Base-by-base conservation (phyloP, 1,140 invertebrate species). In the Phortica variegata region DNA sequence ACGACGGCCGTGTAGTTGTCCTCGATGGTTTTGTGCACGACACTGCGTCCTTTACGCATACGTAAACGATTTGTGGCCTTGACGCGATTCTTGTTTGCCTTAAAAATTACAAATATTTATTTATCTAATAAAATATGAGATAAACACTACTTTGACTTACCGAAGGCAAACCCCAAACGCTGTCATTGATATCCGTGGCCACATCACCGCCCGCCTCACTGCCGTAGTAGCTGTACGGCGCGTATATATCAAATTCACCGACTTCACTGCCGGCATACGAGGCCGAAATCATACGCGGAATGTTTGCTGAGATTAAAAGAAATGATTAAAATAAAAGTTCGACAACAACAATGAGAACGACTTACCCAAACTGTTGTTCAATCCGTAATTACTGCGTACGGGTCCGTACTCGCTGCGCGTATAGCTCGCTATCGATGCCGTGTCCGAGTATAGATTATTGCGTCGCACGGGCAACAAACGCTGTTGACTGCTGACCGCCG, bases 1-100 rank as follows among this genome's bases (percentile, higher is more conserved):
- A 91, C 84, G 2, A 93, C 89, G 32, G 90, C 89, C 2, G 88
- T 88, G 65, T 93, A 93, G 77, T 91, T 91, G 61, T 91, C 89
- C 70, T 92, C 89, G 21, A 93, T 79, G 71, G 85, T 91, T 61
- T 85, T 87, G 72, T 90, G 88, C 38, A 90, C 85, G 47, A 89
- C 84, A 68, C 85, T 88, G 47, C 87, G 81, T 43, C 84, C 86
- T 72, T 89, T 87, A 57, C 87, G 81, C 43, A 88, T 85, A 52
- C 87, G 79, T 48, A 89, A 77, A 73, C 85, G 82, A 65, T 80
- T 83, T 23, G 80, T 82, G 9, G 81, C 68, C 56, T 75, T 75
- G 52, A 57, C 60, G 42, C 72, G 65, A 47, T 60, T 62, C 32
- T 75, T 75, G 44, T 61, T 60, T 42, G 56, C 71, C 72, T 75